A percentile compares a stretch with the other conserved stretches of the same genome.
Evolutionary conservation across 2,113 vertebrate genomes (phyloP).

Genomic region (Haliaeetus leucogaster): DNA sequence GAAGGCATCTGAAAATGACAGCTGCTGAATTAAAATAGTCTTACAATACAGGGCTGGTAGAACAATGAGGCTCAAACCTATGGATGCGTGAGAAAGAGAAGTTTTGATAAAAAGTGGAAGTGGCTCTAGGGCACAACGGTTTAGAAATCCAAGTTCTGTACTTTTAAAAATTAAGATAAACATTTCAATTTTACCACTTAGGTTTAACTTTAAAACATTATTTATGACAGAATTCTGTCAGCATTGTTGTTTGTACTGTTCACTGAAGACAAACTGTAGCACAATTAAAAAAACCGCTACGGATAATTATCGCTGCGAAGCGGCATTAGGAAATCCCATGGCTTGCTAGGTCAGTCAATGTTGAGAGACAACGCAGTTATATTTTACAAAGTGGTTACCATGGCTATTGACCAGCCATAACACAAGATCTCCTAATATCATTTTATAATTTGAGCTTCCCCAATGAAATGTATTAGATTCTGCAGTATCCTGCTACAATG

Average conservation of each 20-base stretch:
- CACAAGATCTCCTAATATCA: not conserved
- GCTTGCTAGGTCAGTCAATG: not conserved
- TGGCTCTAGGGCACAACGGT: not conserved
- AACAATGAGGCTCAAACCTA: not conserved
- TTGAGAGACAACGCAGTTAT: not conserved
- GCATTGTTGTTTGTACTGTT: not conserved
- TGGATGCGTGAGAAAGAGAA: not conserved
- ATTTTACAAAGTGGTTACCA: constrained; percentile 14
- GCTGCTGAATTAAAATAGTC: not conserved
- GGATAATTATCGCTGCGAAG: not conserved
- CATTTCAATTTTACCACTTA: not conserved
- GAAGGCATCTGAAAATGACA: not conserved
- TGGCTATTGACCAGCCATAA: constrained; percentile 12
- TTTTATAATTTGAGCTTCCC: not conserved
- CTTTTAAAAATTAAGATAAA: not conserved
- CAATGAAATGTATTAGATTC: not conserved
- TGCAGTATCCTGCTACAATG: constrained; percentile 6
- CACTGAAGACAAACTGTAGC: not conserved
- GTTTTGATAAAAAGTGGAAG: not conserved
- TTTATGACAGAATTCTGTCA: not conserved
- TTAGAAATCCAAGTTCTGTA: not conserved
- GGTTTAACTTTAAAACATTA: not conserved
- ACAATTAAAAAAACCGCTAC: not conserved
- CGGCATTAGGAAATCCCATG: not conserved
- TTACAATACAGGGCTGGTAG: not conserved